phyloP scores from a whole-genome alignment of 2,113 vertebrate genomes.

The Corythaeola cristata region DNA sequence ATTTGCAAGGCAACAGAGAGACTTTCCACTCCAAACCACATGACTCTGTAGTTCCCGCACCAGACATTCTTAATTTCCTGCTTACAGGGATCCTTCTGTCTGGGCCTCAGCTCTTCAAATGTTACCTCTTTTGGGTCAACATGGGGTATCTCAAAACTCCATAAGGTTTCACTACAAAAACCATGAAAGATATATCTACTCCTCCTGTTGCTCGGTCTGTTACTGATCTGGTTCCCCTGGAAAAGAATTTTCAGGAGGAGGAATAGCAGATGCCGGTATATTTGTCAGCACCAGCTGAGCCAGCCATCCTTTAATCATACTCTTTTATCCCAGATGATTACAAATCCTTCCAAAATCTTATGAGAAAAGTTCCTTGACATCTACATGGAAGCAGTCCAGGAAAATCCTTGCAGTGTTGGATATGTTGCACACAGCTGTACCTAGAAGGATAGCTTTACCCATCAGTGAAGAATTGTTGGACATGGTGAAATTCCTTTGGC shows the following conservation, averaged over 20 bases:
- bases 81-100: not conserved
- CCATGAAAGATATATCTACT: constrained; percentile 25
- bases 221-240: constrained; percentile 26
- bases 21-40: not conserved
- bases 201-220: constrained; percentile 21
- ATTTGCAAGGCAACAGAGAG: not conserved
- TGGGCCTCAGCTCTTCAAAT: not conserved
- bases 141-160: constrained; percentile 17
- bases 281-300: constrained; percentile 58
- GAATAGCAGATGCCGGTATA: constrained; percentile 52
- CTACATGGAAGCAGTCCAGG: constrained; percentile 39
- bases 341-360: constrained; percentile 48
- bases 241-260: constrained; percentile 51
- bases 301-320: constrained; percentile 43
- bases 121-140: not conserved
- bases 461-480: not conserved
- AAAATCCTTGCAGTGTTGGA: constrained; percentile 23
- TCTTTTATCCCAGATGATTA: constrained; percentile 56
- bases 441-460: not conserved
- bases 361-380: constrained; percentile 48
- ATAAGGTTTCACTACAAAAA: constrained; percentile 12
- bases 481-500: not conserved
- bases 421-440: constrained; percentile 39
- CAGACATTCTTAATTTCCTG: constrained; percentile 43
- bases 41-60: not conserved